Conservation (phyloP, 2,113 vertebrate species). For the Prionailurus viverrinus region DNA sequence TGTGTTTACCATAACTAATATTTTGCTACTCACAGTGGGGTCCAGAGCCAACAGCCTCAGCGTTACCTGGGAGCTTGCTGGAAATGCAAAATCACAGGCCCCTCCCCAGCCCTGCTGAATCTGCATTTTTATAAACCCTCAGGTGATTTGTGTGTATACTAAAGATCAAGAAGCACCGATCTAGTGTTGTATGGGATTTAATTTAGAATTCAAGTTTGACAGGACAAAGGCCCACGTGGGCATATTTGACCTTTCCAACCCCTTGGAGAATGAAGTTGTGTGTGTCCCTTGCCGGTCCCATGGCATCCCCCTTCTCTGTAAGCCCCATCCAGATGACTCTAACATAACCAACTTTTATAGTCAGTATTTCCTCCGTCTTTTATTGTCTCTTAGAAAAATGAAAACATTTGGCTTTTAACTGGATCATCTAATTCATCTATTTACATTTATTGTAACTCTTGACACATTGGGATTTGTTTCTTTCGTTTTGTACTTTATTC, state of each 20-base stretch:
- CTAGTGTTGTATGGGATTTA: background rate
- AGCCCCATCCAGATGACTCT: background rate
- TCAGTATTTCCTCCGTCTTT: background rate
- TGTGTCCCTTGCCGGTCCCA: background rate
- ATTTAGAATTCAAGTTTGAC: background rate
- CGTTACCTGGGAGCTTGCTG: background rate
- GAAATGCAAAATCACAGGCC: background rate
- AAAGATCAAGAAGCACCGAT: background rate
- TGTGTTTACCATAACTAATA: background rate
- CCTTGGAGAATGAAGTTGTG: background rate
- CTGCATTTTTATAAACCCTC: background rate
- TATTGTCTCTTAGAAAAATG: background rate
- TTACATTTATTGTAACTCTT: background rate
- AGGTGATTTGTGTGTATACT: background rate
- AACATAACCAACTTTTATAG: background rate
- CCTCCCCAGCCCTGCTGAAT: background rate
- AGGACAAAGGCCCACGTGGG: background rate
- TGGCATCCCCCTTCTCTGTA: background rate
- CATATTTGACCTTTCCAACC: background rate
- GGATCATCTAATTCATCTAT: background rate
- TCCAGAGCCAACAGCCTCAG: background rate
- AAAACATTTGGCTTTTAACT: background rate
- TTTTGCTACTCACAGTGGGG: background rate
- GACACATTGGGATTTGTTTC: background rate
- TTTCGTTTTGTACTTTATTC: background rate